Percentiles rank a stretch among this genome's conserved stretches.
Conservation (phyloP, 1,140 invertebrate genomes). For the Zeugodacus cucurbitae region DNA sequence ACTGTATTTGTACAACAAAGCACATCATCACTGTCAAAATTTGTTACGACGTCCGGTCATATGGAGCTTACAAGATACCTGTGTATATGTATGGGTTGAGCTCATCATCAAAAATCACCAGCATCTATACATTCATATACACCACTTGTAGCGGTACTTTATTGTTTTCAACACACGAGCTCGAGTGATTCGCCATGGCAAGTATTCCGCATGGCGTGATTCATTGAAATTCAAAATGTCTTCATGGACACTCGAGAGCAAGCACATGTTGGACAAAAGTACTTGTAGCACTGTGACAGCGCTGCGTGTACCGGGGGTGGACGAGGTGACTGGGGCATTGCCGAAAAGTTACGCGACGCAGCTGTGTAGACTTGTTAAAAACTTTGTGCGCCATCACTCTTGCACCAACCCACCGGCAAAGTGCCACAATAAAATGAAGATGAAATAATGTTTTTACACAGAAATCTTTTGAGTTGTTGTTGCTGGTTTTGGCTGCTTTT, state of each 20-base stretch:
- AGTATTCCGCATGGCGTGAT: background rate
- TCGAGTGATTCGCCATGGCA: background rate
- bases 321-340: background rate
- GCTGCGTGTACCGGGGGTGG: background rate
- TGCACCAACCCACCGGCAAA: background rate
- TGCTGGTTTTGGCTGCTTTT: background rate
- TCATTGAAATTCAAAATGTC: constrained; percentile 33
- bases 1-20: background rate
- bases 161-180: background rate
- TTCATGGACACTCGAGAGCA: background rate
- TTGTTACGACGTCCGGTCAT: background rate
- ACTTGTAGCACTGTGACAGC: background rate
- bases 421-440: background rate
- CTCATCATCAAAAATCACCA: background rate
- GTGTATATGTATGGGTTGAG: background rate
- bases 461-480: background rate
- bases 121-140: background rate
- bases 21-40: background rate
- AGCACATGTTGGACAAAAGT: background rate
- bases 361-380: constrained; percentile 22
- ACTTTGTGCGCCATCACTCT: background rate
- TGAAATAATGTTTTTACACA: background rate
- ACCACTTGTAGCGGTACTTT: background rate
- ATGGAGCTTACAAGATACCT: background rate
- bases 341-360: background rate